A percentile compares a stretch with the other conserved stretches of the same genome.
Evolutionary conservation across 2,888 invertebrate species (phyloP).

Genomic region (Chrysodeixis includens): DNA sequence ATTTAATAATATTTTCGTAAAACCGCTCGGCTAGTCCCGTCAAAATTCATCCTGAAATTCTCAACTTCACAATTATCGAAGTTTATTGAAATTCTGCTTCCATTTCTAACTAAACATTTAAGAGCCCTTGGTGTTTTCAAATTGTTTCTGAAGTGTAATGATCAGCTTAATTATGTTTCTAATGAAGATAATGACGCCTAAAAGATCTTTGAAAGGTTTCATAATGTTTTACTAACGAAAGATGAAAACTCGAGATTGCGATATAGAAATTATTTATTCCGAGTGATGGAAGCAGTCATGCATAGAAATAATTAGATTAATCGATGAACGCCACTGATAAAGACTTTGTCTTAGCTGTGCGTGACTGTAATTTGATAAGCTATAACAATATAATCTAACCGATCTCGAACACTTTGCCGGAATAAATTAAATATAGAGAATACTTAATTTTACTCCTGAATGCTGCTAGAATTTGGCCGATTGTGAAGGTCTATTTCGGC

Average conservation of each 20-base stretch:
- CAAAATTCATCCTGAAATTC: conserved; percentile 26
- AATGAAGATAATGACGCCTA: conserved; percentile 15
- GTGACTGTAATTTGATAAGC: background rate
- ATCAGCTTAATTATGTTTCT: conserved; percentile 29
- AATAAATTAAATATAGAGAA: background rate
- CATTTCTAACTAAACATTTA: conserved; percentile 24
- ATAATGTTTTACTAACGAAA: conserved; percentile 7
- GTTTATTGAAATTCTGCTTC: conserved; percentile 39
- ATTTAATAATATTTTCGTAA: conserved; percentile 15
- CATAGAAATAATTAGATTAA: background rate
- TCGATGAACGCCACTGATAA: background rate
- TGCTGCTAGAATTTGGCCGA: background rate
- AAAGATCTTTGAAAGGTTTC: conserved; percentile 18
- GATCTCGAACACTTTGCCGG: background rate
- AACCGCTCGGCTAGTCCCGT: conserved; percentile 8
- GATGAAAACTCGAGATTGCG: background rate
- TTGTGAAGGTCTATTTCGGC: background rate
- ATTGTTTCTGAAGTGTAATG: conserved; percentile 29
- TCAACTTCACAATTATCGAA: conserved; percentile 26
- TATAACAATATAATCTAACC: background rate
- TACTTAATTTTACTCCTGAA: background rate
- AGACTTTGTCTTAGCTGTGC: background rate
- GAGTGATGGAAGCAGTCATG: background rate
- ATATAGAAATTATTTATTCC: background rate
- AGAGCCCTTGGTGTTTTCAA: conserved; percentile 29